Evolutionary conservation across 2,797 vertebrate species (phyloP).

Genomic region (Gobionotothen gibberifrons): DNA sequence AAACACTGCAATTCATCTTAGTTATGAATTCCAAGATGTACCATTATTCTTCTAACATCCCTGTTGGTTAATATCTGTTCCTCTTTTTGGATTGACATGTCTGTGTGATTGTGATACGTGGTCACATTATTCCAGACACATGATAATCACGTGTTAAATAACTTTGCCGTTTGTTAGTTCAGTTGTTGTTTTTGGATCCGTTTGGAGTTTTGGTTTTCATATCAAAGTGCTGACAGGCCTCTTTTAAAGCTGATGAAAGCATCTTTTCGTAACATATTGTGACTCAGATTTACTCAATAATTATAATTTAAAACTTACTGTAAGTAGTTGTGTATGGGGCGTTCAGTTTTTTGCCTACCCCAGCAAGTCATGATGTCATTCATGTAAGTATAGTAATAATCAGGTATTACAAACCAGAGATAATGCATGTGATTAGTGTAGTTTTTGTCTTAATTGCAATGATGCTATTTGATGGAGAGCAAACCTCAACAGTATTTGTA

Average conservation of each 20-base stretch:
- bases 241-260: conserved; percentile 16
- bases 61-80: conserved; percentile 4
- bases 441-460: conserved; percentile 12
- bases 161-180: not conserved
- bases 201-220: not conserved
- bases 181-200: not conserved
- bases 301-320: conserved; percentile 25
- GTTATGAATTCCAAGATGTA: not conserved
- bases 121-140: not conserved
- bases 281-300: conserved; percentile 8
- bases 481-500: not conserved
- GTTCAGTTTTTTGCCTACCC: not conserved
- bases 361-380: conserved; percentile 17
- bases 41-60: conserved; percentile 14
- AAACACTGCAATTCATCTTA: not conserved
- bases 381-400: conserved; percentile 33
- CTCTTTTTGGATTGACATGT: not conserved
- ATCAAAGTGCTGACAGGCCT: conserved; percentile 15
- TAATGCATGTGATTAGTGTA: not conserved
- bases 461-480: conserved; percentile 8
- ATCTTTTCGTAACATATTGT: not conserved
- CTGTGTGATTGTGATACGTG: not conserved
- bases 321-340: not conserved
- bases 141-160: not conserved
- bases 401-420: conserved; percentile 13